A percentile compares a stretch with the other conserved stretches of the same genome.
phyloP scores from a whole-genome alignment of 2,113 vertebrate species.

The Perognathus longimembris region DNA sequence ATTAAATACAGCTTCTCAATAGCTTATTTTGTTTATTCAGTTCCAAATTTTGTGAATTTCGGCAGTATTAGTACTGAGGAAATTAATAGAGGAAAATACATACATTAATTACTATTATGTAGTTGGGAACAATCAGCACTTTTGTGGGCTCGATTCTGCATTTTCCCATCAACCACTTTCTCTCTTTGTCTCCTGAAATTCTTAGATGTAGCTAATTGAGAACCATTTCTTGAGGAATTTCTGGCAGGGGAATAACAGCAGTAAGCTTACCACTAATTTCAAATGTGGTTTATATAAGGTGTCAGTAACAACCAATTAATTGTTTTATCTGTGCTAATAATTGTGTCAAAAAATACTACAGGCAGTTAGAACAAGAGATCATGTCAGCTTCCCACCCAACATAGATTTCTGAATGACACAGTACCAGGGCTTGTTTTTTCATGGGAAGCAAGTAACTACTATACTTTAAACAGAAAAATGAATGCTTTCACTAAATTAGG shows the following conservation, averaged over 20 bases:
- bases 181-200: background rate
- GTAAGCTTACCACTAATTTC: background rate
- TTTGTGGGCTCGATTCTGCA: background rate
- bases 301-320: background rate
- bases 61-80: background rate
- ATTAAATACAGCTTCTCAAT: background rate
- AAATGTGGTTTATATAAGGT: background rate
- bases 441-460: background rate
- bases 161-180: background rate
- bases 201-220: background rate
- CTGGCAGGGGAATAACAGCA: background rate
- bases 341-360: background rate
- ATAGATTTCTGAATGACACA: background rate
- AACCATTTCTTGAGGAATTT: background rate
- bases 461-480: background rate
- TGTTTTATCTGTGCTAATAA: background rate
- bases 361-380: background rate
- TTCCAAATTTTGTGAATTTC: background rate
- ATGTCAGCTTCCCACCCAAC: rapidly evolving
- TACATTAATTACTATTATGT: background rate
- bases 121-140: background rate
- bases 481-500: constrained; percentile 8
- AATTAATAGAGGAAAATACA: background rate
- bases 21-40: background rate
- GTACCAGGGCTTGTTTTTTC: background rate